A percentile compares a stretch with the other conserved stretches of the same genome.
phyloP scores from a whole-genome alignment of 2,888 invertebrate species.

The Caenorhabditis doughertyi region DNA sequence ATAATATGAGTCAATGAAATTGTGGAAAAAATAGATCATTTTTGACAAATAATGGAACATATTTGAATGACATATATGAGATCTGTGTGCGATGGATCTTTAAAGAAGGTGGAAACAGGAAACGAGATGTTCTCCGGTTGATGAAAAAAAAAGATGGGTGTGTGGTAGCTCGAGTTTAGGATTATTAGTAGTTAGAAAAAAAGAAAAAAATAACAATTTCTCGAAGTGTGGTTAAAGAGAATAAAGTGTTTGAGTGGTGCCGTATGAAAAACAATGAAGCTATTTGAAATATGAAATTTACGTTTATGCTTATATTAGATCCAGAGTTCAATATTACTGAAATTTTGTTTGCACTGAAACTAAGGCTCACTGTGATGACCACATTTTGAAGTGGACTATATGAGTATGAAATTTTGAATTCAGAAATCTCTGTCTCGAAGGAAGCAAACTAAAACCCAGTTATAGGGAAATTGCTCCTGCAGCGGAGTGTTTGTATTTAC shows the following conservation, averaged over 20 bases:
- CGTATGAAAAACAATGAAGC: slow-evolving; percentile 13
- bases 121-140: slow-evolving; percentile 45
- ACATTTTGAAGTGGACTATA: neutral
- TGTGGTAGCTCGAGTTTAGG: slow-evolving; percentile 4
- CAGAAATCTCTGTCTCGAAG: too few relatives aligned
- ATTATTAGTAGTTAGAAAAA: slow-evolving; percentile 36
- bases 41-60: slow-evolving; percentile 3
- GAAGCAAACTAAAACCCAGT: too few relatives aligned
- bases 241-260: slow-evolving; percentile 4
- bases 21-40: slow-evolving; percentile 10
- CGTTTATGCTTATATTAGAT: neutral
- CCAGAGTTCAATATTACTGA: slow-evolving; percentile 1
- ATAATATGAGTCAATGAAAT: neutral
- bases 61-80: slow-evolving; percentile 18
- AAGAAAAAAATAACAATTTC: slow-evolving; percentile 39
- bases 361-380: neutral
- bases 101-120: slow-evolving; percentile 36
- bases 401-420: too few relatives aligned
- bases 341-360: neutral
- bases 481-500: too few relatives aligned
- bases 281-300: neutral
- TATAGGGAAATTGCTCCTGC: too few relatives aligned
- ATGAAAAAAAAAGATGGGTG: slow-evolving; percentile 22
- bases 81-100: neutral
- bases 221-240: slow-evolving; percentile 6